Evolutionary conservation across 2,888 invertebrate genomes (phyloP), one percentile per base, ranked within the genome.

Genomic region (Clanis bilineata): DNA sequence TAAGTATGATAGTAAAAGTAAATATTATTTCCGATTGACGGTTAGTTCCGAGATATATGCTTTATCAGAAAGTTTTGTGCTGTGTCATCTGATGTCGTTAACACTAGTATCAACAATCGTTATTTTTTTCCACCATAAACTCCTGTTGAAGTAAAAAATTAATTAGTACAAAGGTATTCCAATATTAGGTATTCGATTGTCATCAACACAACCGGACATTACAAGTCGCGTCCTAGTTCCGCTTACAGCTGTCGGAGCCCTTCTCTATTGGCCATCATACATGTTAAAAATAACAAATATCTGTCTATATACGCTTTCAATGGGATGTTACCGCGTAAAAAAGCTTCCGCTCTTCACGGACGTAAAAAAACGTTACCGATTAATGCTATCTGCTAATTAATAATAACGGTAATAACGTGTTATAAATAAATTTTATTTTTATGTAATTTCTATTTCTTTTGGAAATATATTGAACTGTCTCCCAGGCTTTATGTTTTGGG

Each of bases 271-370:
- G 51, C 51, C 32, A 51, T 28, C 32, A 23, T 22, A 47, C 28
- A 44, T 22, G 41, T 41, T 41, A 10, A 25, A 9, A 51, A 28
- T 51, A 51, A 51, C 32, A 32, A 23, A 44, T 12, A 12, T 28
- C 51, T 51, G 51, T 32, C 18, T 51, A 32, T 51, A 44, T 23
- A 10, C 32, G 51, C 51, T 51, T 51, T 51, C 32, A 18, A 32
- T 32, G 51, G 51, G 32, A 15, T 51, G 51, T 32, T 32, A 28
- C 10, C 51, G 51, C 32, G 51, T 32, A 18, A 10, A 7, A 1
- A 18, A 18, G 51, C 51, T 51, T 51, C 51, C 15, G 28, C 32
- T 44, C 15, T 28, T 10, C 10, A 51, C 51, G 28, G 28, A 51
- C 21, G 18, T 51, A 18, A 12, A 22, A 32, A 51, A 32, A 51